Evolutionary conservation across 1,140 invertebrate genomes (phyloP).

Genomic region (Zaprionus africanus): DNA sequence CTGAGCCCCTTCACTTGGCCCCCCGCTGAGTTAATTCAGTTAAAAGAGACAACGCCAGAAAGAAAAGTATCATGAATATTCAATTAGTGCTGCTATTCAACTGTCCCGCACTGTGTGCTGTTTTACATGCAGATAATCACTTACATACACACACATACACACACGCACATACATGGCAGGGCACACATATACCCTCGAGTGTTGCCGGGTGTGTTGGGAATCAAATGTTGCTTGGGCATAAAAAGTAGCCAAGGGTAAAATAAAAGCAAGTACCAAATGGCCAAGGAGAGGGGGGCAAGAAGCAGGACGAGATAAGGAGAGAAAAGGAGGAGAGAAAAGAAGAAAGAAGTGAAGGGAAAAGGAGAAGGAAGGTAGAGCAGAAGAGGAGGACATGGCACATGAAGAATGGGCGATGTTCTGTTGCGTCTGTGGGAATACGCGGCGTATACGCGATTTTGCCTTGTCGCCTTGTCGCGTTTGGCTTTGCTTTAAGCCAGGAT

Average conservation of each 20-base stretch:
- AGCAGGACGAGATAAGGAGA: background rate
- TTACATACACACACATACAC: slow-evolving; percentile 17
- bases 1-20: background rate
- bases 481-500: slow-evolving; percentile 34
- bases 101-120: slow-evolving; percentile 33
- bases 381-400: background rate
- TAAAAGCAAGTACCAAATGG: slow-evolving; percentile 71
- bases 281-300: slow-evolving; percentile 11
- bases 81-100: slow-evolving; percentile 19
- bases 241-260: slow-evolving; percentile 78
- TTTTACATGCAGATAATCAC: slow-evolving; percentile 73
- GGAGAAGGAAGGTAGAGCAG: background rate
- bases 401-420: slow-evolving; percentile 24
- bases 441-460: slow-evolving; percentile 71
- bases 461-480: slow-evolving; percentile 18
- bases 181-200: slow-evolving; percentile 7
- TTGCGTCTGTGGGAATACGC: slow-evolving; percentile 71
- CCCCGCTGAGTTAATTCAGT: background rate
- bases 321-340: background rate
- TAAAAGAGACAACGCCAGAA: background rate
- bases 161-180: too few species aligned
- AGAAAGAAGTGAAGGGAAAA: background rate
- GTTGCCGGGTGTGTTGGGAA: slow-evolving; percentile 64
- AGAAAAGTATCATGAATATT: background rate
- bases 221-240: slow-evolving; percentile 66